phyloP scores from a whole-genome alignment of 23 tunicate genomes.

The Ciona savignyi region DNA sequence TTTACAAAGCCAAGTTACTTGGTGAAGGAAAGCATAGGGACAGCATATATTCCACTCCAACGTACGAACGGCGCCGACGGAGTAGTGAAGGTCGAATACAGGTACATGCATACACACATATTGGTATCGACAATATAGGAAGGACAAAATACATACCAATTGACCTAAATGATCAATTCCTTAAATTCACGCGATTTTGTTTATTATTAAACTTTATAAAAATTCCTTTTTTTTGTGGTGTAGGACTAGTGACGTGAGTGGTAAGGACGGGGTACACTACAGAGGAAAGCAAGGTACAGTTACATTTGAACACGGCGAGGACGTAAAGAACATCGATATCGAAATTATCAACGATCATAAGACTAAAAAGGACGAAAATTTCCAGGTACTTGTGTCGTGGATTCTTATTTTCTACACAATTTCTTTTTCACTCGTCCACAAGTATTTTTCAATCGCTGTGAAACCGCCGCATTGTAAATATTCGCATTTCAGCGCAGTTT shows the following conservation, averaged over 20 bases:
- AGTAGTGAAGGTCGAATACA: conserved; percentile 63
- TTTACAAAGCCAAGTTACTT: conserved; percentile 90
- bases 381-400: no score
- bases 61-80: conserved; percentile 92
- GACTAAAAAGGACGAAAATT: conserved; percentile 89
- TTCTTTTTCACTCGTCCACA: not conserved
- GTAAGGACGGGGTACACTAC: conserved; percentile 77
- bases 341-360: conserved; percentile 78
- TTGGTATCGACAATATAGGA: no score
- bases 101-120: no score
- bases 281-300: conserved; percentile 63
- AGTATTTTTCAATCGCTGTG: not conserved
- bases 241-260: conserved; percentile 57
- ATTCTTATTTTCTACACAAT: no score
- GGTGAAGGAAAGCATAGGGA: conserved; percentile 89
- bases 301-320: conserved; percentile 87
- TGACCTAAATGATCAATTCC: no score
- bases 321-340: conserved; percentile 64
- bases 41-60: conserved; percentile 71
- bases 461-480: not conserved
- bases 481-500: not conserved
- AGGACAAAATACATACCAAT: no score
- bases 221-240: no score
- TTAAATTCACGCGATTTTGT: no score
- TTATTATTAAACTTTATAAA: no score